Conservation (phyloP, 2,113 vertebrate species). For the Campylomormyrus numenius region DNA sequence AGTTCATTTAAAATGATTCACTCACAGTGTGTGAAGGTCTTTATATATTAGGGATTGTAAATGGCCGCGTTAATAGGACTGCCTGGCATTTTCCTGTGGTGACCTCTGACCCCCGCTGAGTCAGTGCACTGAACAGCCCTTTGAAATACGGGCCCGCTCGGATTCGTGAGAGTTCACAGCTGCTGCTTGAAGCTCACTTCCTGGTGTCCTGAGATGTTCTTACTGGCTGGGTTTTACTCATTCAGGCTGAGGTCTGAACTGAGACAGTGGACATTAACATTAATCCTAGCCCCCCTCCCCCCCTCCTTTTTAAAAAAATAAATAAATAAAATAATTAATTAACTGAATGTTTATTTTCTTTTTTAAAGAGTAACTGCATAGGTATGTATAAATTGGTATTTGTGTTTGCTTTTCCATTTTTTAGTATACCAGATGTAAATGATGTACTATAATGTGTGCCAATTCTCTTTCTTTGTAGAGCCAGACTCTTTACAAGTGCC, state of each 20-base stretch:
- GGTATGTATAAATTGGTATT: slow-evolving; percentile 63
- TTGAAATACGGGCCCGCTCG: slow-evolving; percentile 44
- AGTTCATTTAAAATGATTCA: slow-evolving; percentile 6
- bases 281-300: slow-evolving; percentile 41
- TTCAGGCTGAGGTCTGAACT: slow-evolving; percentile 48
- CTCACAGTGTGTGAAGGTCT: background rate
- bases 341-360: slow-evolving; percentile 38
- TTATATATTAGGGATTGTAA: background rate
- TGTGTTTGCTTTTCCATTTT: slow-evolving; percentile 40
- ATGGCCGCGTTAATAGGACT: slow-evolving; percentile 17
- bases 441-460: slow-evolving; percentile 68
- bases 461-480: slow-evolving; percentile 47
- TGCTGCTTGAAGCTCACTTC: slow-evolving; percentile 41
- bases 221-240: slow-evolving; percentile 45
- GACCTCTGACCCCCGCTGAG: slow-evolving; percentile 41
- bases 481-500: slow-evolving; percentile 63
- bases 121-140: slow-evolving; percentile 51
- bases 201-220: slow-evolving; percentile 50
- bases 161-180: slow-evolving; percentile 43
- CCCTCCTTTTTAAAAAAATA: background rate
- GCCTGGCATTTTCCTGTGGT: slow-evolving; percentile 25
- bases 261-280: slow-evolving; percentile 44
- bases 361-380: slow-evolving; percentile 45
- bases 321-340: slow-evolving; percentile 2
- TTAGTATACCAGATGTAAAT: slow-evolving; percentile 65